These are phyloP conservation scores for Lepidostoma basale DNA, from an alignment of 1,140 invertebrate genomes.

Conservation along the genomic window DNA sequence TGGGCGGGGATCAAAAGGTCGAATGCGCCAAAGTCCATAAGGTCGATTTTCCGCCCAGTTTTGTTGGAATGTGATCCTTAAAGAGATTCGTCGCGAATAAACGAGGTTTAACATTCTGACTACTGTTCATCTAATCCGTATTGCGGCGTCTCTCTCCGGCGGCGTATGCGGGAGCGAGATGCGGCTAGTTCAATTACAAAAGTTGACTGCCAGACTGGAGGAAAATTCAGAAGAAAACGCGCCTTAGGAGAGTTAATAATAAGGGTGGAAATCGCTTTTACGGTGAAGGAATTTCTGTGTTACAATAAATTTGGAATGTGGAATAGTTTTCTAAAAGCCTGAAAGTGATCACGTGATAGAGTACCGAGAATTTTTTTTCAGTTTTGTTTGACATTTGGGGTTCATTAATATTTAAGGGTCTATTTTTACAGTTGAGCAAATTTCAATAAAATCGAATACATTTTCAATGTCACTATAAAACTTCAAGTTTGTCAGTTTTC, in stretches of 20 bases:
- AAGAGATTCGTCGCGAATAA: conserved; percentile 1
- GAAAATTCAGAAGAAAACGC: conserved; percentile 15
- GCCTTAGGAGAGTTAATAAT: conserved; percentile 1
- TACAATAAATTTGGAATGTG: conserved; percentile 44
- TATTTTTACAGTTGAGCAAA: conserved; percentile 1
- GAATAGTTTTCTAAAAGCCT: conserved; percentile 30
- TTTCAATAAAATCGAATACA: too few species aligned
- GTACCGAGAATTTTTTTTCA: conserved; percentile 28
- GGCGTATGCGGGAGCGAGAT: conserved; percentile 24
- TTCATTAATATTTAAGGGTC: conserved; percentile 20
- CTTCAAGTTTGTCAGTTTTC: too few species aligned
- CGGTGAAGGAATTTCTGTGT: conserved; percentile 22
- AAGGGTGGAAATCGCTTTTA: not conserved
- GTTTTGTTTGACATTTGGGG: conserved; percentile 12
- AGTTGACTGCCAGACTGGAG: conserved; percentile 33
- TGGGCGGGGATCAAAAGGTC: conserved; percentile 10
- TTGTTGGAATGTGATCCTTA: conserved; percentile 26
- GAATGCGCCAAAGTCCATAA: conserved; percentile 23
- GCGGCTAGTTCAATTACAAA: conserved; percentile 42
- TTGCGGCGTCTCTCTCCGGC: conserved; percentile 29
- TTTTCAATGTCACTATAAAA: too few species aligned
- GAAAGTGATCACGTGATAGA: conserved; percentile 44
- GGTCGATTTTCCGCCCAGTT: conserved; percentile 31
- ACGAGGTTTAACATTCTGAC: conserved; percentile 36
- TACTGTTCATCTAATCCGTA: conserved; percentile 46